Percentiles rank a stretch among this genome's conserved stretches.
Conservation (phyloP, 2,113 vertebrate genomes). For the Tetrao urogallus region DNA sequence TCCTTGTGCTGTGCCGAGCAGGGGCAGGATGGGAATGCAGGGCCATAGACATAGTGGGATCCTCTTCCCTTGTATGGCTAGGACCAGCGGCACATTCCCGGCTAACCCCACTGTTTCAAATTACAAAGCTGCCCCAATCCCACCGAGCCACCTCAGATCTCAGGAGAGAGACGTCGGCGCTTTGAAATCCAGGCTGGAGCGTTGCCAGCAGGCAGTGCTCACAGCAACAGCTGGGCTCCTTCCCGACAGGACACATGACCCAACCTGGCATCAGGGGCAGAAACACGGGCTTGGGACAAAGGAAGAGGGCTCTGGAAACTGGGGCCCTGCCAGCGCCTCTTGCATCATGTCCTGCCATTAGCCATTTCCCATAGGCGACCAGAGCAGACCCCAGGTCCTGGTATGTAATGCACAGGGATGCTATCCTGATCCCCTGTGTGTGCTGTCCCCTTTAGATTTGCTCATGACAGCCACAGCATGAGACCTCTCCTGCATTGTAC, state of each 20-base stretch:
- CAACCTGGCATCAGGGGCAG: neutral
- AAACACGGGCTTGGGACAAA: neutral
- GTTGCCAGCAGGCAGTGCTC: constrained; percentile 39
- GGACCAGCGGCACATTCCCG: neutral
- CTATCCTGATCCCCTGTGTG: neutral
- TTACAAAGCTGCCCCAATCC: constrained; percentile 54
- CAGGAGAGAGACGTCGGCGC: neutral
- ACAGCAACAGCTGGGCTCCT: constrained; percentile 53
- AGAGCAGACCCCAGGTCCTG: neutral
- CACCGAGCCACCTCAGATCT: constrained; percentile 49
- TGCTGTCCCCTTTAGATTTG: neutral
- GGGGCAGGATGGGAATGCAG: neutral
- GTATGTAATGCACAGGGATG: neutral
- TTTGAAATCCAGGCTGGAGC: constrained; percentile 67
- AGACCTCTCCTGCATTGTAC: rapidly evolving
- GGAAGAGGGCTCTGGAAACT: neutral
- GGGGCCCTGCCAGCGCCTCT: neutral
- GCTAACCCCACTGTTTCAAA: constrained; percentile 59
- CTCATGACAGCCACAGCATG: rapidly evolving
- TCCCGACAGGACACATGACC: neutral
- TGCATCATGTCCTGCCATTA: rapidly evolving
- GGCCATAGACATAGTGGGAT: neutral
- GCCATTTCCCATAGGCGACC: neutral
- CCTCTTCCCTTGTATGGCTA: constrained; percentile 5
- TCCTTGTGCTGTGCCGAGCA: neutral